Base-by-base conservation (phyloP, 2,888 invertebrate genomes). In the Drosophila austrosaltans region DNA sequence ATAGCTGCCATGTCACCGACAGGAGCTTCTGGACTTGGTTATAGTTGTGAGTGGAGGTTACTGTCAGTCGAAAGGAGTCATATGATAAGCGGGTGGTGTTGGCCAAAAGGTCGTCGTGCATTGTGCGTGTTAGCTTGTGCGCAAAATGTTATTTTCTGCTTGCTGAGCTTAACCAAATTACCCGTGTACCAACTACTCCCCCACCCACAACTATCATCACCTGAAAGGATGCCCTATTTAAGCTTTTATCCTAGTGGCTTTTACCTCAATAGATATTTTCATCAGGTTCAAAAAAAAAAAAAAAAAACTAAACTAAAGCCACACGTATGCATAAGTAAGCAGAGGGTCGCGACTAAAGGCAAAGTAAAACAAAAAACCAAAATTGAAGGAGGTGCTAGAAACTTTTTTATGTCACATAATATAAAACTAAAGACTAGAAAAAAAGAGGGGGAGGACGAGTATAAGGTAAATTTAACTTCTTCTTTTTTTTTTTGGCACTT, bases 121-220 rank as follows among this genome's bases (percentile, higher is more conserved):
- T 83, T 86, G 83, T 86, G 78, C 80, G 71, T 78, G 77, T 80
- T 69, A 78, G 81, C 78, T 77, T 84, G 78, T 80, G 87, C 82
- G 85, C 65, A 81, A 83, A 86, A 83, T 76, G 85, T 87, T 85
- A 87, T 87, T 86, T 86, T 86, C 85, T 80, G 87, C 83, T 83
- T 66, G 71, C 80, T 77, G 81, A 73, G 81, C 78, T 86, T 87
- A 84, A 81, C 80, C 81, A 84, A 86, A 87, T 87, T 85, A 87
- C 81, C 79, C 82, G 69, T 82, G 76, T 42, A 28, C 42, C 22
- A 32, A n/a, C 40, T n/a, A 40, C n/a, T 25, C 3, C 48, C 25
- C 40, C 4, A 40, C n/a, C 48, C 3, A 22, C 25, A 70, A 60
- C 54, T 1, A 36, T 8, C 36, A 36, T 36, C 71, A 53, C 20